These are phyloP conservation scores for Eupithecia inturbata DNA, from an alignment of 2,888 invertebrate species.

Conservation along the genomic window DNA sequence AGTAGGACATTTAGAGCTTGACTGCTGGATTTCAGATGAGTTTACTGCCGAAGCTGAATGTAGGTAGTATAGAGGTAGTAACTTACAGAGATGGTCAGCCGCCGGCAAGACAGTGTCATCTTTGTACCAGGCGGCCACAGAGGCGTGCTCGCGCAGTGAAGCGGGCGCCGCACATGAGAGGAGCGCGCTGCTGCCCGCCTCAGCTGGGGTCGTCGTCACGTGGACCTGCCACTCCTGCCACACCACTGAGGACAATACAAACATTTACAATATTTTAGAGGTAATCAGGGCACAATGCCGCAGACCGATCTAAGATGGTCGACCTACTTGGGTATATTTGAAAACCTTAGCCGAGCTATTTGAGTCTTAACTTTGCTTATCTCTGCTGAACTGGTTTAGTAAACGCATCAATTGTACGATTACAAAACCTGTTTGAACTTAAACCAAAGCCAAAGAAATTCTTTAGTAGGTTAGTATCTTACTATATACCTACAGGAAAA, in stretches of 20 bases:
- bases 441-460: neutral
- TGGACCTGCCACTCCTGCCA: constrained; percentile 90
- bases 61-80: neutral
- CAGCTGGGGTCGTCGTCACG: constrained; percentile 88
- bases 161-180: constrained; percentile 87
- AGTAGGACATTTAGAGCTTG: neutral
- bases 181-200: constrained; percentile 88
- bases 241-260: constrained; percentile 82
- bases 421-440: neutral
- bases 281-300: too few species aligned
- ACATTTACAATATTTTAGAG: neutral
- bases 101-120: constrained; percentile 89
- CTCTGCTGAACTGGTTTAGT: neutral
- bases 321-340: neutral
- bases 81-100: constrained; percentile 71
- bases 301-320: neutral
- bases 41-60: neutral
- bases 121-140: constrained; percentile 90
- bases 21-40: neutral
- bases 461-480: neutral
- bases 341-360: neutral
- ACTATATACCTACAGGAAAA: neutral
- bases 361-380: neutral
- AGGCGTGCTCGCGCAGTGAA: constrained; percentile 87
- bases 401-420: neutral